A percentile compares a stretch with the other conserved stretches of the same genome.
Evolutionary conservation across 2,888 invertebrate genomes (phyloP).

Genomic region (Melolontha melolontha): DNA sequence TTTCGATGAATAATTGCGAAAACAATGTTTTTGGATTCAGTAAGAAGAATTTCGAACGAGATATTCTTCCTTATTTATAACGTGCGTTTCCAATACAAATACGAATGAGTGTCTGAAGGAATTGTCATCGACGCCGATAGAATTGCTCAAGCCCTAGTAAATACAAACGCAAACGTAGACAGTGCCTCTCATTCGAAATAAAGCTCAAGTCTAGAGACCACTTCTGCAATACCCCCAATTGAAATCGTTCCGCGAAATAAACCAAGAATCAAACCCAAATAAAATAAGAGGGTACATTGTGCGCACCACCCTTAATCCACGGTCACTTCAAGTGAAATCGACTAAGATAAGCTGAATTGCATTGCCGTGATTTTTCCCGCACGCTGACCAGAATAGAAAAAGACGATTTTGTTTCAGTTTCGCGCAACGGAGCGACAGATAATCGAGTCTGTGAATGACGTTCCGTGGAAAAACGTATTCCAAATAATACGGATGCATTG

Average conservation of each 20-base stretch:
- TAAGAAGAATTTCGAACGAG: too few species aligned
- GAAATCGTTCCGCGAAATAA: conserved; percentile 51
- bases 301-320: conserved; percentile 47
- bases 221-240: conserved; percentile 41
- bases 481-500: conserved; percentile 36
- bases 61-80: too few species aligned
- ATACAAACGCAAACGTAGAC: conserved; percentile 19
- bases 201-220: conserved; percentile 30
- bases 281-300: conserved; percentile 47
- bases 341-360: conserved; percentile 49
- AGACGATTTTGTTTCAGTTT: not conserved
- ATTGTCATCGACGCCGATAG: not conserved
- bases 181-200: conserved; percentile 26
- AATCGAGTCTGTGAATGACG: conserved; percentile 19
- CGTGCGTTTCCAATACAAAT: too few species aligned
- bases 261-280: conserved; percentile 51
- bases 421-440: conserved; percentile 7
- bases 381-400: conserved; percentile 21
- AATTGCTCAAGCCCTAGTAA: conserved; percentile 5
- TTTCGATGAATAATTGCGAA: too few species aligned
- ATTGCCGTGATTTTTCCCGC: conserved; percentile 23
- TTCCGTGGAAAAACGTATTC: conserved; percentile 21
- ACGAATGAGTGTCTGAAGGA: too few species aligned
- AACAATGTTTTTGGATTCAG: too few species aligned
- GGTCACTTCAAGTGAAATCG: conserved; percentile 52